Evolutionary conservation across 2,888 invertebrate genomes (phyloP).

Genomic region (Siphlonurus alternatus): DNA sequence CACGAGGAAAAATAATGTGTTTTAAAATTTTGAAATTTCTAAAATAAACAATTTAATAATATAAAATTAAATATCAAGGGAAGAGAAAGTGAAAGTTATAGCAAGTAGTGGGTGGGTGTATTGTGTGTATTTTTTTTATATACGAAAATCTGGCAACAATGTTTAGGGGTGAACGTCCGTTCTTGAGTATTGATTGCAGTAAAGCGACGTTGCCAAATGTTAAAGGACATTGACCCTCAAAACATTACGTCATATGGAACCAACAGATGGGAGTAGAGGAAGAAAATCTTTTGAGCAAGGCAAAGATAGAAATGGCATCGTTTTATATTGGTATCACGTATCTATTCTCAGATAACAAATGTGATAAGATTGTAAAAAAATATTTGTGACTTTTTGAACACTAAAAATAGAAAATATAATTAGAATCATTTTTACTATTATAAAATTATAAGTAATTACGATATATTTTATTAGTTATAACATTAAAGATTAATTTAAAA

Average conservation of each 20-base stretch:
- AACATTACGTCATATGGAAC: background rate
- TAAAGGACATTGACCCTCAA: slow-evolving; percentile 1
- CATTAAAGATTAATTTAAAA: too few relatives aligned
- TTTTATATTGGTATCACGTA: background rate
- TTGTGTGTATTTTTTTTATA: background rate
- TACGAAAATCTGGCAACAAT: background rate
- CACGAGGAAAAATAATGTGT: too few relatives aligned
- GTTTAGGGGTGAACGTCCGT: slow-evolving; percentile 2
- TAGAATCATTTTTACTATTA: too few relatives aligned
- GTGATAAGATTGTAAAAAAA: too few relatives aligned
- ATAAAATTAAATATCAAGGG: background rate
- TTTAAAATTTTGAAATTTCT: too few relatives aligned
- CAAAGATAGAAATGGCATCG: background rate
- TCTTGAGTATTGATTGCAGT: background rate
- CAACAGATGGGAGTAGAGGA: background rate
- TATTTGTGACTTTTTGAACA: too few relatives aligned
- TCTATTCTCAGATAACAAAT: too few relatives aligned
- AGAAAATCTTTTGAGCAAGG: background rate
- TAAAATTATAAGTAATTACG: too few relatives aligned
- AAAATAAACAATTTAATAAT: too few relatives aligned
- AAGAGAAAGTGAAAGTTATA: background rate
- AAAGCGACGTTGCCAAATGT: background rate
- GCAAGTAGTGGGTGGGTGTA: background rate
- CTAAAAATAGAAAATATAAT: too few relatives aligned
- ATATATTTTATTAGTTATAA: too few relatives aligned